These are phyloP conservation scores for Forbesichthys agassizii DNA, from an alignment of 2,113 vertebrate genomes.

Conservation along the genomic window DNA sequence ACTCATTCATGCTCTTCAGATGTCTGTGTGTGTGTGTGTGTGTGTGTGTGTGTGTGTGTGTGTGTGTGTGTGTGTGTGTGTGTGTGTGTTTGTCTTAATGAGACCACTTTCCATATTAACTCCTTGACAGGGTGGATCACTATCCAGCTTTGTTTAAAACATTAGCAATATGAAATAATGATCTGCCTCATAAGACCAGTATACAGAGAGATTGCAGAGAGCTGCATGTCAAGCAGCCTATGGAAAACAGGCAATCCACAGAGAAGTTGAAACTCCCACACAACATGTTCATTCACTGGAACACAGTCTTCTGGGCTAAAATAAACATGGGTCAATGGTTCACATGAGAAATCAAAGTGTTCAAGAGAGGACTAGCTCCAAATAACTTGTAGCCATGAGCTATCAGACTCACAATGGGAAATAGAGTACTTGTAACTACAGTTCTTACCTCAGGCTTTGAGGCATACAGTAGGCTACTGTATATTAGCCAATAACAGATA, in stretches of 20 bases:
- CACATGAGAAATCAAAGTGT: conserved; percentile 4
- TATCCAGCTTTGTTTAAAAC: too few relatives aligned
- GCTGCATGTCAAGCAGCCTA: conserved; percentile 25
- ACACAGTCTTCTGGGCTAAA: conserved; percentile 3
- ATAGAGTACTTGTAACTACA: neutral
- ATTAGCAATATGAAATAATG: too few relatives aligned
- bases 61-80: neutral
- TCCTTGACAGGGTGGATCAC: conserved; percentile 11
- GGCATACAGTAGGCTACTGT: too few relatives aligned
- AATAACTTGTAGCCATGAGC: neutral
- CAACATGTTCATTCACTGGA: conserved; percentile 14
- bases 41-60: neutral
- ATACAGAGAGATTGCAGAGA: conserved; percentile 9
- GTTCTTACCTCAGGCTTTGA: too few relatives aligned
- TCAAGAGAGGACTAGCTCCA: neutral
- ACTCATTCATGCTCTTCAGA: conserved; percentile 11
- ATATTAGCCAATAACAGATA: neutral
- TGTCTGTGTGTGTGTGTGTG: neutral
- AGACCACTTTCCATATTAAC: conserved; percentile 17
- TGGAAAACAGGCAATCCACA: conserved; percentile 13
- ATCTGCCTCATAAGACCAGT: too few relatives aligned
- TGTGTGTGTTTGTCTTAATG: conserved; percentile 7
- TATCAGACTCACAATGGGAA: neutral
- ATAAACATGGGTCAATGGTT: conserved; percentile 13
- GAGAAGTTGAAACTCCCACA: conserved; percentile 17